Percentiles rank a stretch among this genome's conserved stretches.
phyloP scores from a whole-genome alignment of 2,797 vertebrate genomes.

The Furcifer pardalis region DNA sequence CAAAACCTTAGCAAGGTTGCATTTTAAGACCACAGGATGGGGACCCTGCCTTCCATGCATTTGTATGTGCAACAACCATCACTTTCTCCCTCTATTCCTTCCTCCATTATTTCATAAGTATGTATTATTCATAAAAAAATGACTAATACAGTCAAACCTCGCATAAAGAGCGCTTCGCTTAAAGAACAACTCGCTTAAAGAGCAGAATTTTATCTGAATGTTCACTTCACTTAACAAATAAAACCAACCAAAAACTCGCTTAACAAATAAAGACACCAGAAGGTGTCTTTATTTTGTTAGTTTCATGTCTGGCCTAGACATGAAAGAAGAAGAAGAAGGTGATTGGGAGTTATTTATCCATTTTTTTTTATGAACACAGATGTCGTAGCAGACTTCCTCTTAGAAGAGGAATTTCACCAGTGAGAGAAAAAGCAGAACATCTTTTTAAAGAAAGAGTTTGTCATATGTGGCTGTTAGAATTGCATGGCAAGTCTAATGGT shows the following conservation, averaged over 20 bases:
- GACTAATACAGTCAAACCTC: no score
- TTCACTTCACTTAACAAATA: no score
- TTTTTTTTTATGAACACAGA: neutral
- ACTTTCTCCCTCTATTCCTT: slow-evolving; percentile 53
- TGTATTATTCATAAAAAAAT: slow-evolving; percentile 55
- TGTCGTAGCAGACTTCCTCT: neutral
- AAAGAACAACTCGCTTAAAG: no score
- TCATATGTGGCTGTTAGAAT: neutral
- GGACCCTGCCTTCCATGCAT: slow-evolving; percentile 57
- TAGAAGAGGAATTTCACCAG: neutral
- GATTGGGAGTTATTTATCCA: neutral
- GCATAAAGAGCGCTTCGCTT: no score
- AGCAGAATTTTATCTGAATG: no score
- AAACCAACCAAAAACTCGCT: no score
- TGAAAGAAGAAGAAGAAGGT: no score
- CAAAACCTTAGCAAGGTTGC: slow-evolving; percentile 53
- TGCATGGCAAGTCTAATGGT: neutral
- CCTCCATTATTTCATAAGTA: neutral
- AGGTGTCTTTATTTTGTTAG: no score
- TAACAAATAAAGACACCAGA: no score
- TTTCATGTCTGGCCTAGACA: no score
- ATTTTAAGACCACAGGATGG: slow-evolving; percentile 65
- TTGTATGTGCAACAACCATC: slow-evolving; percentile 45
- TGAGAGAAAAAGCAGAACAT: neutral
- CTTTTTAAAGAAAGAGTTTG: neutral